Evolutionary conservation across 2,797 vertebrate genomes (phyloP).

Genomic region (Cynodonichthys magdalenae): DNA sequence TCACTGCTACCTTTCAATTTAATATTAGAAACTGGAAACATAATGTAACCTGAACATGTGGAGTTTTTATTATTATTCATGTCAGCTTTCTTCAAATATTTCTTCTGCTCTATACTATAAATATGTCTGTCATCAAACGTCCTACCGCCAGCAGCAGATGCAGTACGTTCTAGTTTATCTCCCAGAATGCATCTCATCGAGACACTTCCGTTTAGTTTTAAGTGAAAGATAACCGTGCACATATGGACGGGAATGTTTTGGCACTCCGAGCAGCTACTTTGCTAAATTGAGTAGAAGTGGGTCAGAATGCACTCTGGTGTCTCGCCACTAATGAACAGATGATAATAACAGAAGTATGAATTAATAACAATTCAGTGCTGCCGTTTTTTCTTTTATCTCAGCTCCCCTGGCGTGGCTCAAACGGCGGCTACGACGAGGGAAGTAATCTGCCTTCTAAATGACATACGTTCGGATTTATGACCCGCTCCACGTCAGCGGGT

Average conservation of each 20-base stretch:
- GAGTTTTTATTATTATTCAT: background rate
- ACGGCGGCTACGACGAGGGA: constrained; percentile 6
- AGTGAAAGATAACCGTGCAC: background rate
- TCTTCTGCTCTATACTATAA: background rate
- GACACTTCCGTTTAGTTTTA: background rate
- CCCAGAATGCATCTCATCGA: constrained; percentile 5
- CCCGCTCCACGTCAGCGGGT: background rate
- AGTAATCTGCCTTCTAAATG: constrained; percentile 7
- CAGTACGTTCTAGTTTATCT: background rate
- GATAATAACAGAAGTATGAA: constrained; percentile 35
- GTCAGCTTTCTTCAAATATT: background rate
- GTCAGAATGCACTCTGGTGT: constrained; percentile 27
- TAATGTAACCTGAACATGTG: background rate
- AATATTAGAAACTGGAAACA: background rate
- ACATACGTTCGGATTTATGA: background rate
- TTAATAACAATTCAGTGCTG: constrained; percentile 34
- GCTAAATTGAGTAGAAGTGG: constrained; percentile 40
- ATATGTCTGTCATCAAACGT: background rate
- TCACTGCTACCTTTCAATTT: background rate
- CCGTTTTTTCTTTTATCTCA: constrained; percentile 19
- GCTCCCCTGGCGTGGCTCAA: background rate
- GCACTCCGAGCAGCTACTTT: constrained; percentile 14
- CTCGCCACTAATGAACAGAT: constrained; percentile 39
- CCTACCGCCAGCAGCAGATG: constrained; percentile 1
- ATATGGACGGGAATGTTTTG: constrained; percentile 7